Evolutionary conservation across 2,888 invertebrate species (phyloP).

Genomic region (Cephus pygmeus): DNA sequence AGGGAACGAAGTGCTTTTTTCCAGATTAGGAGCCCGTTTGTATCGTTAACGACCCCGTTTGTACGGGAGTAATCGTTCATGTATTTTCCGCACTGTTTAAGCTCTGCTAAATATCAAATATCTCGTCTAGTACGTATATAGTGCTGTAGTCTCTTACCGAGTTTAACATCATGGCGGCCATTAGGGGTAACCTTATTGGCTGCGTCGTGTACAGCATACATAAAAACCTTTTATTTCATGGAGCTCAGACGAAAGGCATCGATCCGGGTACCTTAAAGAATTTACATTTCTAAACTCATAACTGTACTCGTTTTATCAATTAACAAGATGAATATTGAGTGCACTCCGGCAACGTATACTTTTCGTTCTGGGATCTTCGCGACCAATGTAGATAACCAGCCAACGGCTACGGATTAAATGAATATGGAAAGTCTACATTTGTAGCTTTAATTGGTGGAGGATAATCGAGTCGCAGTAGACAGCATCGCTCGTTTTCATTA

Average conservation of each 20-base stretch:
- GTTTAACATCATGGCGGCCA: neutral
- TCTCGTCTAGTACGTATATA: neutral
- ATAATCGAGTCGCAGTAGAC: neutral
- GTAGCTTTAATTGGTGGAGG: neutral
- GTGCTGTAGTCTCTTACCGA: neutral
- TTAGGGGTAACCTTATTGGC: neutral
- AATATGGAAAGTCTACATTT: neutral
- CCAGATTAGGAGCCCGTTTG: constrained; percentile 14
- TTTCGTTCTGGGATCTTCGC: neutral
- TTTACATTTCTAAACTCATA: neutral
- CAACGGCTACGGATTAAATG: neutral
- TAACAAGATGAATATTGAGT: neutral
- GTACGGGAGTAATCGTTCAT: neutral
- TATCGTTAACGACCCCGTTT: constrained; percentile 12
- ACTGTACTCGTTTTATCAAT: neutral
- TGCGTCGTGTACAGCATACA: neutral
- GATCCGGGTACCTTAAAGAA: neutral
- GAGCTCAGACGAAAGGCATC: neutral
- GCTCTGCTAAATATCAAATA: neutral
- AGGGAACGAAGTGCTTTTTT: neutral
- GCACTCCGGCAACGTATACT: neutral
- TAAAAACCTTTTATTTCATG: neutral
- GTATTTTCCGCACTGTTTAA: neutral
- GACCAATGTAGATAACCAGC: neutral
- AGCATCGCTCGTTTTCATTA: neutral